Evolutionary conservation across 2,797 vertebrate genomes (phyloP).

Genomic region (Myotis daubentonii): DNA sequence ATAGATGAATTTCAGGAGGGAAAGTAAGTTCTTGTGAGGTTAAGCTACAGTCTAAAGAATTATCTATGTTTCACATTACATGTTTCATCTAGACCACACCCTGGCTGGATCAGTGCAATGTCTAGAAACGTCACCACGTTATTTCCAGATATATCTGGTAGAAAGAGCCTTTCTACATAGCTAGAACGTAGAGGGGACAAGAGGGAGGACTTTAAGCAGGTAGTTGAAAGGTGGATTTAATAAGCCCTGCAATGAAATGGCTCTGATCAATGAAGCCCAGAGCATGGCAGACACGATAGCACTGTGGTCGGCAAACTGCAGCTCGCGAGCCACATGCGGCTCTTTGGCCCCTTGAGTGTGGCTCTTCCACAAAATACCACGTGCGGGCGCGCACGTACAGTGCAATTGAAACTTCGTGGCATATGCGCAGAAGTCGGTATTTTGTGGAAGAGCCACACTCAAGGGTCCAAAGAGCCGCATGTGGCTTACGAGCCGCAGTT

Average conservation of each 20-base stretch:
- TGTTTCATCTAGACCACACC: neutral
- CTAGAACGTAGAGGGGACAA: neutral
- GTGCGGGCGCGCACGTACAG: too few species aligned
- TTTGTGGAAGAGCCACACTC: too few species aligned
- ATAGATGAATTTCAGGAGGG: neutral
- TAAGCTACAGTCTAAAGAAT: neutral
- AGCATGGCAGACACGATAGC: neutral
- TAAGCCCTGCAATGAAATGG: neutral
- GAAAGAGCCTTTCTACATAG: slow-evolving; percentile 59
- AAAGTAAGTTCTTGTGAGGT: neutral
- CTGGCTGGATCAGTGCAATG: neutral
- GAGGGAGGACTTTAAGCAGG: neutral
- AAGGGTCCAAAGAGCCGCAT: too few species aligned
- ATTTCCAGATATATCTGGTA: slow-evolving; percentile 65
- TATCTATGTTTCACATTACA: neutral
- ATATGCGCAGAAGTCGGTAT: too few species aligned
- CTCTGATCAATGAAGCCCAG: neutral
- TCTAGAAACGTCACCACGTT: slow-evolving; percentile 11
- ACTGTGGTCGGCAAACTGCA: neutral
- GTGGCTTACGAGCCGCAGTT: too few species aligned
- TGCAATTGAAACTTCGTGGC: too few species aligned
- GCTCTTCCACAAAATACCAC: too few species aligned
- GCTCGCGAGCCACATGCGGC: too few species aligned
- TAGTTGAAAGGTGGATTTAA: neutral
- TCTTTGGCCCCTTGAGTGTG: too few species aligned